Percentiles rank a stretch among this genome's conserved stretches.
These are phyloP conservation scores for Coreius guichenoti DNA, from an alignment of 2,797 vertebrate species.

Conservation along the genomic window DNA sequence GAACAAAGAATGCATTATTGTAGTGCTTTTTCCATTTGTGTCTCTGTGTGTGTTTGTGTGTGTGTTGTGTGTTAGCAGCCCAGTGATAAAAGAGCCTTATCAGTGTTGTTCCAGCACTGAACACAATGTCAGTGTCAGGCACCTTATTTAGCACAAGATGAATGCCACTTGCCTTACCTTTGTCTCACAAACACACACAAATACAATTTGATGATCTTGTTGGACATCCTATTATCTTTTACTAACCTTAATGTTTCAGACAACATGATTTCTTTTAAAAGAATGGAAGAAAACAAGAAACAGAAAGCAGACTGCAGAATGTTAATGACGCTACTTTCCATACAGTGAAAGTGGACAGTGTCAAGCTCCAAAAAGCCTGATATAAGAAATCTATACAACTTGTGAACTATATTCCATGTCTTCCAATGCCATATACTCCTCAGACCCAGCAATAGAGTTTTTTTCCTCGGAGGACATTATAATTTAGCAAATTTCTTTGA, in stretches of 20 bases:
- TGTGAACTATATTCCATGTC: not conserved
- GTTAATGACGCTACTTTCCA: not conserved
- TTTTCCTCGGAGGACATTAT: no score
- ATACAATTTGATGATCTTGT: not conserved
- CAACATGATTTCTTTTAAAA: not conserved
- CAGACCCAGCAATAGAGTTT: not conserved
- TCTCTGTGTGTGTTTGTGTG: constrained; percentile 52
- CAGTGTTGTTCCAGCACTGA: constrained; percentile 61
- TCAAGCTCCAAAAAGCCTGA: not conserved
- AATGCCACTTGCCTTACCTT: constrained; percentile 13
- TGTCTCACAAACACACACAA: constrained; percentile 56
- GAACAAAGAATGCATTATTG: constrained; percentile 53
- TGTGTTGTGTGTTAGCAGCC: constrained; percentile 53
- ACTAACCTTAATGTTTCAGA: not conserved
- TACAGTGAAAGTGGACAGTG: not conserved
- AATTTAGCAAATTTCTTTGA: not conserved
- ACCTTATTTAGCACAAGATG: constrained; percentile 40
- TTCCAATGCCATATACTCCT: not conserved
- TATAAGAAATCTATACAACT: not conserved
- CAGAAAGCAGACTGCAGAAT: not conserved
- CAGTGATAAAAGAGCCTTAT: constrained; percentile 70
- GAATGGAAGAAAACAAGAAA: not conserved
- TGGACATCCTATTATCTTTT: not conserved
- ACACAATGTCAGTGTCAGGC: constrained; percentile 42
- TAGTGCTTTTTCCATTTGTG: constrained; percentile 45